A percentile compares a stretch with the other conserved stretches of the same genome.
Conservation (phyloP, 2,797 vertebrate species). For the Poecilia picta region DNA sequence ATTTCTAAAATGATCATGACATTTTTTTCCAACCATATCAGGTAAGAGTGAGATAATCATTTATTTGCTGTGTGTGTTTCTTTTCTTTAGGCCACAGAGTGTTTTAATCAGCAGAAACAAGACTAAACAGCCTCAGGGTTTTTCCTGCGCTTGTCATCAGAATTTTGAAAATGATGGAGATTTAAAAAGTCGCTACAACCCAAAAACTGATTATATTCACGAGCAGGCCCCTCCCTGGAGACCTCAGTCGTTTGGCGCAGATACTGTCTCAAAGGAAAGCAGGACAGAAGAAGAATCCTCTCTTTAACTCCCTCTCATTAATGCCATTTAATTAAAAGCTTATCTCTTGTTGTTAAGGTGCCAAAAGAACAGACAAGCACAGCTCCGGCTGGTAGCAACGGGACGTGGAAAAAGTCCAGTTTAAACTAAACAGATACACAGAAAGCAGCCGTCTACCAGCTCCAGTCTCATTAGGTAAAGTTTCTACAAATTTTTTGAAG, state of each 20-base stretch:
- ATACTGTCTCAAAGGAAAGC: neutral
- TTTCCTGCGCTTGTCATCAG: neutral
- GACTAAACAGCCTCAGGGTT: neutral
- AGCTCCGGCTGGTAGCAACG: neutral
- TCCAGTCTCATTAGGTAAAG: neutral
- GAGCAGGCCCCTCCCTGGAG: neutral
- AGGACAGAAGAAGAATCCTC: neutral
- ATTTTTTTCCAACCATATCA: neutral
- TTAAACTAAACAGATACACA: neutral
- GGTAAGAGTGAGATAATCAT: neutral
- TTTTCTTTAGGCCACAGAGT: neutral
- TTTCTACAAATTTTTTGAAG: slow-evolving; percentile 28
- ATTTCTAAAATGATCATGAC: neutral
- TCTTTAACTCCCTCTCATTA: neutral
- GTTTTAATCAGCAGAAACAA: neutral
- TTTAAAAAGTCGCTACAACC: neutral
- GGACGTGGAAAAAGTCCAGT: neutral
- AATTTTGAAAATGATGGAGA: neutral
- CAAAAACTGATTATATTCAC: neutral
- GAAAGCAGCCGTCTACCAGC: neutral
- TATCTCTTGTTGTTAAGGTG: slow-evolving; percentile 49
- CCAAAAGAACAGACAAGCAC: slow-evolving; percentile 17
- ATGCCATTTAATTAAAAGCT: slow-evolving; percentile 67
- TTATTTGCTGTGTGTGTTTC: neutral
- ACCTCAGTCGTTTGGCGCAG: neutral